Evolutionary conservation across 2,888 invertebrate genomes (phyloP), one percentile per base, ranked within the genome.

Genomic region (Iselma pallidipennis): DNA sequence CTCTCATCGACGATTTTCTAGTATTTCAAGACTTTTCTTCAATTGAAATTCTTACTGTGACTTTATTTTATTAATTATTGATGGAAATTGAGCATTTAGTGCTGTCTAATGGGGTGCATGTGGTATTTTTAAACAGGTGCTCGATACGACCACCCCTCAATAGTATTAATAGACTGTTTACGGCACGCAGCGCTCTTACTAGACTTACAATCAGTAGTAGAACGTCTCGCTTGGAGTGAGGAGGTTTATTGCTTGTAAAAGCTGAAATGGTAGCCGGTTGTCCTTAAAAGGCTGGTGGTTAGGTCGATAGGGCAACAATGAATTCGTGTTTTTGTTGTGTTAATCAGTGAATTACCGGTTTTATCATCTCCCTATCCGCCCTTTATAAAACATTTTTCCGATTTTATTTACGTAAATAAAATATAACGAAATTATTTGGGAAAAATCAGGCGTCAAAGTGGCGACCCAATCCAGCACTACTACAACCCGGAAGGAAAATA

Each of bases 401-500:
- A n/a, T n/a, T n/a, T n/a, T n/a, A n/a, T n/a, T n/a, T n/a, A n/a
- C n/a, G n/a, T n/a, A n/a, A n/a, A n/a, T n/a, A n/a, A n/a, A n/a
- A n/a, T n/a, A n/a, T n/a, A n/a, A n/a, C n/a, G n/a, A n/a, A n/a
- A n/a, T 25, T 25, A 25, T 25, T 37, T 37, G 16, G 6, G 1
- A 16, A 65, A 69, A 69, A 57, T 68, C 68, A 73, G 67, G 62
- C 70, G 71, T 73, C 76, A 79, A 74, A 77, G 80, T 78, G 79
- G 82, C 82, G 80, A 78, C 81, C 45, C 73, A 80, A 78, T 78
- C 75, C 78, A 80, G 82, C 76, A 73, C 55, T 10, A 14, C 4
- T 33, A 33, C 31, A 64, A 66, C 81, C 80, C 81, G 83, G 79
- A 81, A 80, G 80, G 80, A 85, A 87, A 89, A 88, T 87, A 92